Base-by-base conservation (phyloP, 2,888 invertebrate genomes). In the Drosophila lutescens region DNA sequence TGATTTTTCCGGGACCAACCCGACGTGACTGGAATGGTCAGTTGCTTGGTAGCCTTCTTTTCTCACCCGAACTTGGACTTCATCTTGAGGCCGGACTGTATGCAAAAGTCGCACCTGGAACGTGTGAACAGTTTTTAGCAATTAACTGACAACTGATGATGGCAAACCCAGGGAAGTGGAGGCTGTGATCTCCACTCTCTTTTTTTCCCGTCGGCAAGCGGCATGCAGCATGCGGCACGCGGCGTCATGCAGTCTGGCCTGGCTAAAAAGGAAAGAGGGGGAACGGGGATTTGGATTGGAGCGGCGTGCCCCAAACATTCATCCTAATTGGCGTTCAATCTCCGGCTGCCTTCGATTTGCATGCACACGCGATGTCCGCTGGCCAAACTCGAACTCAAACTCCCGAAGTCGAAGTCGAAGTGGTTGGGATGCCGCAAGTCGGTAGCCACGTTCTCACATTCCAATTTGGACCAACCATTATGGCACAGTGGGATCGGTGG, bases 281-380 rank as follows among this genome's bases (percentile, higher is more conserved):
- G 38, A 26, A 20, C 20, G n/a, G 12, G 34, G 34, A 4, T 5
- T 12, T 17, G 65, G 38, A 30, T 34, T 10, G 15, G 23, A n/a
- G n/a, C 36, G 36, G 40, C 86, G 80, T 86, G 78, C 79, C 85
- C 88, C 89, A 90, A 91, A 91, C 91, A 91, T 91, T 91, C 90
- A 90, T 90, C 91, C 92, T 92, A 92, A 92, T 92, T 92, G 92
- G 91, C 90, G 91, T 91, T 91, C 88, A 84, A 90, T 89, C 89
- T 89, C 88, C 77, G 74, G 62, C 74, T 70, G 78, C 74, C 69
- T 69, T 76, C 79, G 78, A 89, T 86, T 84, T 85, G 86, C 85
- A 85, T 85, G 86, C 88, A 83, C 89, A 66, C 66, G 76, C 76
- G 76, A 79, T 76, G 74, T 81, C 65, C 40, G 55, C 38, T 30